Evolutionary conservation across 2,113 vertebrate genomes (phyloP).

Genomic region (Capra hircus): DNA sequence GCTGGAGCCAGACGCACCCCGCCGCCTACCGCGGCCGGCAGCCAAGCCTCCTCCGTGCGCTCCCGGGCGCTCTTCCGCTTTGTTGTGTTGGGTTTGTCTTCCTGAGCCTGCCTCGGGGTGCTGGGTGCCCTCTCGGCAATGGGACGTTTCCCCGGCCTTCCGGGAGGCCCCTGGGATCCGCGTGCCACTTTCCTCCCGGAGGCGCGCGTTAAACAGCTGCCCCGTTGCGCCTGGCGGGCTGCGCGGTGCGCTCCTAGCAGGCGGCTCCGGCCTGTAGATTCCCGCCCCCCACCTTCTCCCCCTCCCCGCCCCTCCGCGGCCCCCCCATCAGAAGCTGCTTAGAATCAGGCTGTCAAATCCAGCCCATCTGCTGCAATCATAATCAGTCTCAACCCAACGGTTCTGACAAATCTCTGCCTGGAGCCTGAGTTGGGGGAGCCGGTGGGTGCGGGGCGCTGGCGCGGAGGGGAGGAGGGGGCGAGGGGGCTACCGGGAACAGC

Average conservation of each 20-base stretch:
- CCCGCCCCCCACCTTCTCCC: conserved; percentile 42
- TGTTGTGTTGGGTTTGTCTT: conserved; percentile 54
- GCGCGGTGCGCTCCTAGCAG: conserved; percentile 67
- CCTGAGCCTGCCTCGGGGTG: neutral
- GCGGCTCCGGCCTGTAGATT: conserved; percentile 63
- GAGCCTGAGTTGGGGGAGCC: conserved; percentile 76
- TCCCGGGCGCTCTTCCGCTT: conserved; percentile 59
- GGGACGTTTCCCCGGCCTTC: conserved; percentile 77
- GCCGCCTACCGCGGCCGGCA: neutral
- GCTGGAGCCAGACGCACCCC: neutral
- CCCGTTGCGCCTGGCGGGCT: conserved; percentile 51
- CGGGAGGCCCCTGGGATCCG: conserved; percentile 67
- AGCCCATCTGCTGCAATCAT: conserved; percentile 90
- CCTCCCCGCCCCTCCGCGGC: neutral
- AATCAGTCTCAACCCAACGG: conserved; percentile 88
- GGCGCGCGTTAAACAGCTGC: conserved; percentile 47
- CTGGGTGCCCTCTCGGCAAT: conserved; percentile 13
- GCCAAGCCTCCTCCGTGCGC: conserved; percentile 40
- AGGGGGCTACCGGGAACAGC: neutral
- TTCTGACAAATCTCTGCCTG: conserved; percentile 87
- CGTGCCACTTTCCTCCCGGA: conserved; percentile 77
- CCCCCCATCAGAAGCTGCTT: conserved; percentile 59
- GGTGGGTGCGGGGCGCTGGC: conserved; percentile 21
- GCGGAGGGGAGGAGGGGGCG: conserved; percentile 38
- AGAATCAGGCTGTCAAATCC: conserved; percentile 79